Conservation (phyloP, 2,797 vertebrate genomes). For the Myioborus miniatus region DNA sequence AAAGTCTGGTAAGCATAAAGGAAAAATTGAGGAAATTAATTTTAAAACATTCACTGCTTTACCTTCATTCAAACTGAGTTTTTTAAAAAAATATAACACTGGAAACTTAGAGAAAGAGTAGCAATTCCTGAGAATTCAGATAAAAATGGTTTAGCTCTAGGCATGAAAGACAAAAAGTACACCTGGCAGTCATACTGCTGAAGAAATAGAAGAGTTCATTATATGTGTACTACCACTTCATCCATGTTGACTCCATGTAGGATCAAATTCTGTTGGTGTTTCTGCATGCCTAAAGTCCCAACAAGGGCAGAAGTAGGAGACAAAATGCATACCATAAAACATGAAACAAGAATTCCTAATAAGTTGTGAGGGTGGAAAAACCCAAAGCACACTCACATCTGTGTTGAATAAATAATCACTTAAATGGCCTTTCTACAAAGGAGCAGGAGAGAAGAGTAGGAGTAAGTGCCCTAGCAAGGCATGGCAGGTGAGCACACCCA, state of each 20-base stretch:
- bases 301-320: accelerated
- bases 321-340: accelerated
- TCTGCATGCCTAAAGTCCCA: background rate
- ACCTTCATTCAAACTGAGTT: background rate
- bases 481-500: background rate
- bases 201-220: background rate
- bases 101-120: background rate
- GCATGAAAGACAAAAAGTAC: background rate
- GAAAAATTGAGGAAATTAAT: background rate
- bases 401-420: background rate
- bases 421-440: background rate
- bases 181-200: background rate
- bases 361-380: background rate
- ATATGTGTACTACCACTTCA: accelerated
- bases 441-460: background rate
- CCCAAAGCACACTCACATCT: background rate
- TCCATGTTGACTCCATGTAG: no score
- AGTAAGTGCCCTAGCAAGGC: background rate
- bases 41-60: background rate
- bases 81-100: background rate
- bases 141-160: background rate
- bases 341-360: background rate
- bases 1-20: background rate
- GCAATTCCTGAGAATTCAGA: background rate
- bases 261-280: background rate